Evolutionary conservation across 2,797 vertebrate genomes (phyloP).

Genomic region (Pitangus sulphuratus): DNA sequence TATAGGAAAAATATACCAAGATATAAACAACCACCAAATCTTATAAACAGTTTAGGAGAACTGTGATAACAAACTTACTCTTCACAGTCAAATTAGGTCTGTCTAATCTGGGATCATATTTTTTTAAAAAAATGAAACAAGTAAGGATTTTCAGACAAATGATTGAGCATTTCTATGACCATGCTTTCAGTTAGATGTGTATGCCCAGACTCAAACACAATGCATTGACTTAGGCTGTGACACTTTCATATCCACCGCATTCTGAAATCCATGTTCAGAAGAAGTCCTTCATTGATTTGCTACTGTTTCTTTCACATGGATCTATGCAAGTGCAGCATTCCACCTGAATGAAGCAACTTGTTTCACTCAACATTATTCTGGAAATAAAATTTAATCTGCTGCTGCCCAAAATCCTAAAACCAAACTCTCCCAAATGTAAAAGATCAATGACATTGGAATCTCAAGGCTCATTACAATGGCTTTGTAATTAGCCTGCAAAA

Average conservation of each 20-base stretch:
- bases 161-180: not conserved
- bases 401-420: conserved; percentile 6
- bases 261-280: not conserved
- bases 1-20: not conserved
- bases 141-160: not conserved
- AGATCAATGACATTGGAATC: conserved; percentile 27
- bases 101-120: not conserved
- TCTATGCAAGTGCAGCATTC: not conserved
- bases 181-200: not conserved
- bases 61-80: not conserved
- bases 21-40: not conserved
- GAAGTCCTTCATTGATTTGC: not conserved
- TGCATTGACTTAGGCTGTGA: not conserved
- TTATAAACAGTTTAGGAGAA: not conserved
- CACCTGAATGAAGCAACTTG: not conserved
- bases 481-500: conserved; percentile 56
- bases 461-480: conserved; percentile 31
- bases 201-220: not conserved
- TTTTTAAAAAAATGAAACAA: not conserved
- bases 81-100: not conserved
- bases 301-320: not conserved
- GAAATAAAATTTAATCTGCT: conserved; percentile 15
- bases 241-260: not conserved
- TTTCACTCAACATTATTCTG: not conserved
- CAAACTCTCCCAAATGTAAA: conserved; percentile 2